Conservation (phyloP, 2,113 vertebrate species). For the Pollachius pollachius region DNA sequence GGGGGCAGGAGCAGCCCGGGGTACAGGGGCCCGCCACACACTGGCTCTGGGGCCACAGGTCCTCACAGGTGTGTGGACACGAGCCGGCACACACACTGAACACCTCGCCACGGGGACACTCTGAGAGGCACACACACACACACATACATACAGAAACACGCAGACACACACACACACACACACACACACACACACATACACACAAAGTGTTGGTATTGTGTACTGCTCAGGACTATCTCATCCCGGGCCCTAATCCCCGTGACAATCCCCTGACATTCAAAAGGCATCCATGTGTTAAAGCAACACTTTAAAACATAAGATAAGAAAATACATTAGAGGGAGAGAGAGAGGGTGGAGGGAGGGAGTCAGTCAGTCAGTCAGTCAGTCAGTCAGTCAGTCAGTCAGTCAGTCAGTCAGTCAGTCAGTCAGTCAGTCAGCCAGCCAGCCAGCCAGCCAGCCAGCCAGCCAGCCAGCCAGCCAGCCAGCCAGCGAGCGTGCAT, state of each 20-base stretch:
- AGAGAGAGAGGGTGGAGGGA: background rate
- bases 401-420: background rate
- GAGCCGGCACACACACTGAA: conserved; percentile 70
- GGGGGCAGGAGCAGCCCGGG: conserved; percentile 68
- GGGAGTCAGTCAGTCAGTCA: background rate
- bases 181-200: background rate
- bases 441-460: background rate
- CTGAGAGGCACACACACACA: conserved; percentile 53
- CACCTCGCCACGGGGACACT: conserved; percentile 74
- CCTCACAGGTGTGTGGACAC: conserved; percentile 78
- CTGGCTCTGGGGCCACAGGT: conserved; percentile 76
- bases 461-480: too few species aligned
- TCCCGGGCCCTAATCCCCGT: background rate
- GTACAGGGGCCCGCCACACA: conserved; percentile 65
- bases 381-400: background rate
- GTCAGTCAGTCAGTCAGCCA: too few species aligned
- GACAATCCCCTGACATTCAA: too few species aligned
- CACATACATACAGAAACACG: background rate
- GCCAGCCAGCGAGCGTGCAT: background rate
- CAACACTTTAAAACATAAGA: too few species aligned
- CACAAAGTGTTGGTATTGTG: background rate
- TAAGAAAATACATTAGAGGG: background rate
- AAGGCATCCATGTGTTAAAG: too few species aligned
- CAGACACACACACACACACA: background rate
- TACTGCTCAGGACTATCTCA: background rate